These are phyloP conservation scores for Todiramphus saurophagus DNA, from an alignment of 2,113 vertebrate species.

Conservation along the genomic window DNA sequence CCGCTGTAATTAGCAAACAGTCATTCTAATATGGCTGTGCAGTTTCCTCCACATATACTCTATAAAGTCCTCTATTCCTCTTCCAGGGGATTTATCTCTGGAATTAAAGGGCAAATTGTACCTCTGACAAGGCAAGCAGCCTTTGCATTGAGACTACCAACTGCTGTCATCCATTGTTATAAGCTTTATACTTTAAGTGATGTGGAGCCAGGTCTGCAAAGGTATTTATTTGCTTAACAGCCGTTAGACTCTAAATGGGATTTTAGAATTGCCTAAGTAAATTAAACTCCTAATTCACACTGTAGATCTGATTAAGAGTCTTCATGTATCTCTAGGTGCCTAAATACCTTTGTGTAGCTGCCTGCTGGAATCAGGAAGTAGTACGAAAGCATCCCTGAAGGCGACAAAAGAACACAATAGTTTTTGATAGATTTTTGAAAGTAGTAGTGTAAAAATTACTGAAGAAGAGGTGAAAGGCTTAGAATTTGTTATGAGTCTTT, in stretches of 20 bases:
- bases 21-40: neutral
- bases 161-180: neutral
- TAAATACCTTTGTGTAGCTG: neutral
- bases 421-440: neutral
- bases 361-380: neutral
- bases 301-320: constrained; percentile 22
- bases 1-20: neutral
- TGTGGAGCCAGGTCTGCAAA: constrained; percentile 8
- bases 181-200: constrained; percentile 21
- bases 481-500: neutral
- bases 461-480: neutral
- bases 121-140: neutral
- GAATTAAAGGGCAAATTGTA: neutral
- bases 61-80: neutral
- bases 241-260: constrained; percentile 44
- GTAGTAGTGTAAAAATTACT: neutral
- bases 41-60: neutral
- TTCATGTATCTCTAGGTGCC: neutral
- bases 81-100: neutral
- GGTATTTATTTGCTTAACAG: constrained; percentile 50
- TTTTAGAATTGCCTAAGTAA: constrained; percentile 49
- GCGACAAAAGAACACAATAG: neutral
- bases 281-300: constrained; percentile 30
- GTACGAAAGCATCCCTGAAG: neutral
- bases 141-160: neutral